phyloP scores from a whole-genome alignment of 2,888 invertebrate genomes.

The Lacanobia wlatinum region DNA sequence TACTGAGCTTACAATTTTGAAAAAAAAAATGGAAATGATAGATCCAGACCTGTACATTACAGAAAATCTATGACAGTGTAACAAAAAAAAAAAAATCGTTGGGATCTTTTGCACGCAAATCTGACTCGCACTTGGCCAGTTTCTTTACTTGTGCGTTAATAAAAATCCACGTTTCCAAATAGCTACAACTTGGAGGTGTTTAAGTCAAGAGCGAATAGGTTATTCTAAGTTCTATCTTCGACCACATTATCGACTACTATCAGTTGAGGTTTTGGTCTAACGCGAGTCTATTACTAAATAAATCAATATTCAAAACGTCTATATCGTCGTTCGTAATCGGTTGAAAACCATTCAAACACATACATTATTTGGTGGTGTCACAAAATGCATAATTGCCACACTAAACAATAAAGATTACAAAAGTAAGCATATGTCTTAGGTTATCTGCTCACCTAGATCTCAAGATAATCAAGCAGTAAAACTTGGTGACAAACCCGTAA shows the following conservation, averaged over 20 bases:
- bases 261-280: neutral
- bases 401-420: neutral
- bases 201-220: neutral
- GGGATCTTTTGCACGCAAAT: too few species aligned
- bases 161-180: neutral
- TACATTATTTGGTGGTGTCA: neutral
- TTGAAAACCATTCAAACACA: neutral
- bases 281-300: neutral
- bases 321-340: too few species aligned
- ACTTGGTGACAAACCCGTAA: slow-evolving; percentile 23
- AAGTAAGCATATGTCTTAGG: neutral
- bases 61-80: too few species aligned
- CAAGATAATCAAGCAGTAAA: slow-evolving; percentile 39
- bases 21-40: too few species aligned
- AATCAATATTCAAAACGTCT: too few species aligned
- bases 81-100: too few species aligned
- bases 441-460: slow-evolving; percentile 39
- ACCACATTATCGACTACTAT: neutral
- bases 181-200: neutral
- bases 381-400: neutral
- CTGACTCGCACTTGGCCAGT: too few species aligned
- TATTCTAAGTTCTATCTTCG: neutral
- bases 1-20: too few species aligned
- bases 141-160: neutral
- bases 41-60: too few species aligned